A percentile compares a stretch with the other conserved stretches of the same genome.
These are phyloP conservation scores for Cephalopterus ornatus DNA, from an alignment of 2,113 vertebrate species.

Conservation along the genomic window DNA sequence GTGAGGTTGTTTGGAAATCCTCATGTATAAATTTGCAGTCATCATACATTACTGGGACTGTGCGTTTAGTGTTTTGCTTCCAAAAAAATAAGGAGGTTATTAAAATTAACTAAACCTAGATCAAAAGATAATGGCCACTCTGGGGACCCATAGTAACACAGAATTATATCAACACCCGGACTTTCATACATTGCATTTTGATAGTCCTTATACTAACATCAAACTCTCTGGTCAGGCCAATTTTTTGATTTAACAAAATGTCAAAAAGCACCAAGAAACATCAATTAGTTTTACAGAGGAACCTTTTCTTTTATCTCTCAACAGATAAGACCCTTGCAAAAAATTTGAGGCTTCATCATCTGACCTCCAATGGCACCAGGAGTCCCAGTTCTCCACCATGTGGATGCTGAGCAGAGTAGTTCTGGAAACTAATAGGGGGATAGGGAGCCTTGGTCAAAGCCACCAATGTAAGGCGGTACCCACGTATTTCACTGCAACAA, in stretches of 20 bases:
- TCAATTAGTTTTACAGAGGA: not conserved
- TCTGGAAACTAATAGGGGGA: not conserved
- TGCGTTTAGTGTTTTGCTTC: not conserved
- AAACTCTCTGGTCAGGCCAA: not conserved
- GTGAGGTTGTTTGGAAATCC: not conserved
- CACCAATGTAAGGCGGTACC: not conserved
- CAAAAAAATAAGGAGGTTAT: not conserved
- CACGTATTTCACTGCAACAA: accelerated
- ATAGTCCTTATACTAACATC: not conserved
- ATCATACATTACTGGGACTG: not conserved
- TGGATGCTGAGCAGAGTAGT: not conserved
- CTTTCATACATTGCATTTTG: not conserved
- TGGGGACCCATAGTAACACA: not conserved
- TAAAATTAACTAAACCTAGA: not conserved
- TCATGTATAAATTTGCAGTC: not conserved
- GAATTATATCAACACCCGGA: not conserved
- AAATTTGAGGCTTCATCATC: not conserved
- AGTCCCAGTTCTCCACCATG: not conserved
- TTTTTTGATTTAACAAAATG: not conserved
- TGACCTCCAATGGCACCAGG: not conserved
- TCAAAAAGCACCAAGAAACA: not conserved
- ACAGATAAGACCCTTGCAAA: not conserved
- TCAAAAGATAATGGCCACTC: not conserved
- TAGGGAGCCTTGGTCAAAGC: not conserved
- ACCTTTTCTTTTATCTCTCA: not conserved